Evolutionary conservation across 1,140 invertebrate genomes (phyloP).

Genomic region (Myzus persicae): DNA sequence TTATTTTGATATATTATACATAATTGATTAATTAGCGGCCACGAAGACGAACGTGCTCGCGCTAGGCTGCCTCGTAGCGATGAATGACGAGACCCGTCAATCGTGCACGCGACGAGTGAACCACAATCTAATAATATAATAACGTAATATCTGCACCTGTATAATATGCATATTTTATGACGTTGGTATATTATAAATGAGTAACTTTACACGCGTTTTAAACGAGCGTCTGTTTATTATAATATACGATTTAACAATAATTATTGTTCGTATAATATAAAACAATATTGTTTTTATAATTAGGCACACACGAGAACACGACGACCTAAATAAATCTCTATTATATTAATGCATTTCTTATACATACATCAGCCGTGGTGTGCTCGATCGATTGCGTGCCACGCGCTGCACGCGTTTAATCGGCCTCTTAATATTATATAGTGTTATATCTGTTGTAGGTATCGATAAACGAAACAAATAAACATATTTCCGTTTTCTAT

Average conservation of each 20-base stretch:
- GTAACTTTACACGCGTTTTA: no score
- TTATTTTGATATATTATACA: background rate
- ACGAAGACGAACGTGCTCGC: background rate
- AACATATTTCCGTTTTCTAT: background rate
- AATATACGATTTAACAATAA: background rate
- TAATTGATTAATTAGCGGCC: background rate
- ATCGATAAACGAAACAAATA: background rate
- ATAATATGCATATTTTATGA: background rate
- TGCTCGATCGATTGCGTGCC: background rate
- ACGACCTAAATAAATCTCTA: background rate
- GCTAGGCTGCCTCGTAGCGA: no score
- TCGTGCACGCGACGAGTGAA: background rate
- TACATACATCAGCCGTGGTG: background rate
- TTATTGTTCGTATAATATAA: background rate
- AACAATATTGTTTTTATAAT: background rate
- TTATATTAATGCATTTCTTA: background rate
- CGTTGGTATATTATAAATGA: no score
- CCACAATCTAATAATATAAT: background rate
- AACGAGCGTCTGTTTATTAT: no score
- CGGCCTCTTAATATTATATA: background rate
- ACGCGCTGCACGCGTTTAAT: background rate
- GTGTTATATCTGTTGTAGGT: background rate
- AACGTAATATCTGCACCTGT: background rate
- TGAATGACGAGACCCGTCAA: background rate
- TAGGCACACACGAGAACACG: background rate